phyloP scores from a whole-genome alignment of 2,113 vertebrate species.

The Gallinago media region DNA sequence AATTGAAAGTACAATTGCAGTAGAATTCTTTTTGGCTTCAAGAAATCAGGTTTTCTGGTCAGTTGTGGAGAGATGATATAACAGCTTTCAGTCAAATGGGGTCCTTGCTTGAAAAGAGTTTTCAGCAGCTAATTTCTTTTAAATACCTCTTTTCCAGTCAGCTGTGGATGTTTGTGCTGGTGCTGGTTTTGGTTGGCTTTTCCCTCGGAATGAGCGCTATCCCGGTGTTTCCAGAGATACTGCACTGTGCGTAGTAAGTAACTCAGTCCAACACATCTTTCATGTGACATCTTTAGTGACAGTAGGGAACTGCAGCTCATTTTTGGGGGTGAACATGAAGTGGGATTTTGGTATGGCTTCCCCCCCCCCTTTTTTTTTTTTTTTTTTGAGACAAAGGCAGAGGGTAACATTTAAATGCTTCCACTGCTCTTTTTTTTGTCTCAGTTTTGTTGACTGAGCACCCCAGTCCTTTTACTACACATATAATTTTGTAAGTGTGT shows the following conservation, averaged over 20 bases:
- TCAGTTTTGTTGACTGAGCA: neutral
- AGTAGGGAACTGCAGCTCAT: neutral
- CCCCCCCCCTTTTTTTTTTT: too few species aligned
- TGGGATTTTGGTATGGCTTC: neutral
- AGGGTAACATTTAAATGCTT: neutral
- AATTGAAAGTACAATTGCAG: neutral
- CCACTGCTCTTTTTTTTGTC: neutral
- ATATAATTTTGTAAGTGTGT: neutral
- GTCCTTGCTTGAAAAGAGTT: neutral
- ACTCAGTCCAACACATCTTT: neutral
- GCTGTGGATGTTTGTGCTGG: slow-evolving; percentile 89
- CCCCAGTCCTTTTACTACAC: neutral
- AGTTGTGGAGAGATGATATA: neutral
- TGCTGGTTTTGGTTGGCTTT: slow-evolving; percentile 87
- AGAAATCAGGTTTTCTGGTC: neutral
- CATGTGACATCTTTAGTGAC: neutral
- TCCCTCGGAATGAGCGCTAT: slow-evolving; percentile 88
- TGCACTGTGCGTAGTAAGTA: slow-evolving; percentile 90
- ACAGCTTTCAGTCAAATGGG: neutral
- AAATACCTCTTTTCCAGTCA: slow-evolving; percentile 78
- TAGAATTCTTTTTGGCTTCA: neutral
- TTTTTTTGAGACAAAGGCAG: neutral
- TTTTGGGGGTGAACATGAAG: neutral
- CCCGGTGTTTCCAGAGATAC: slow-evolving; percentile 90
- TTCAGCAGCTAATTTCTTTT: neutral